These are phyloP conservation scores for Serilophus lunatus DNA, from an alignment of 2,113 vertebrate genomes.

Conservation along the genomic window DNA sequence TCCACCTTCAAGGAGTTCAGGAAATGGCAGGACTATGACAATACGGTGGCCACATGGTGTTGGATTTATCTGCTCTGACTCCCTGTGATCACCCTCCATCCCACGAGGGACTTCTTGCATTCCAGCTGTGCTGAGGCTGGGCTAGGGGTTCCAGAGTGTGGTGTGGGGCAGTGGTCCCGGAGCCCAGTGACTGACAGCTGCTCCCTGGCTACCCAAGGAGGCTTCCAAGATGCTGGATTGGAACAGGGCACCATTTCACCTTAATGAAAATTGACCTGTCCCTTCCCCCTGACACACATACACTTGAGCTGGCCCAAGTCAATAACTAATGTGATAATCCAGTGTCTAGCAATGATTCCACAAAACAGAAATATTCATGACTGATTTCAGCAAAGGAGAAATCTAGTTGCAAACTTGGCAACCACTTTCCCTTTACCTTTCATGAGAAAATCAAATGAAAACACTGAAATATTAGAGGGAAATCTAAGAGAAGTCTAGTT, in stretches of 20 bases:
- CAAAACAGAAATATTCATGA: neutral
- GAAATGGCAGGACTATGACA: neutral
- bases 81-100: neutral
- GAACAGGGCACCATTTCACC: neutral
- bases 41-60: neutral
- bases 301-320: neutral
- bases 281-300: neutral
- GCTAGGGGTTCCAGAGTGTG: neutral
- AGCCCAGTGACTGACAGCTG: neutral
- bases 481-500: neutral
- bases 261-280: neutral
- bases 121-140: neutral
- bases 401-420: neutral
- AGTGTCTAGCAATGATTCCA: neutral
- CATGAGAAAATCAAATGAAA: too few species aligned
- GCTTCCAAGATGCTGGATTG: neutral
- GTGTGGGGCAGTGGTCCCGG: neutral
- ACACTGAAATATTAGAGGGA: too few species aligned
- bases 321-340: neutral
- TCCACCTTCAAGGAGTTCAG: neutral
- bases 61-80: neutral
- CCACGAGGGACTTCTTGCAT: neutral
- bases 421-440: neutral
- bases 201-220: neutral
- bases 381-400: neutral